Conservation (phyloP, 2,113 vertebrate species). For the Lepisosteus oculatus region DNA sequence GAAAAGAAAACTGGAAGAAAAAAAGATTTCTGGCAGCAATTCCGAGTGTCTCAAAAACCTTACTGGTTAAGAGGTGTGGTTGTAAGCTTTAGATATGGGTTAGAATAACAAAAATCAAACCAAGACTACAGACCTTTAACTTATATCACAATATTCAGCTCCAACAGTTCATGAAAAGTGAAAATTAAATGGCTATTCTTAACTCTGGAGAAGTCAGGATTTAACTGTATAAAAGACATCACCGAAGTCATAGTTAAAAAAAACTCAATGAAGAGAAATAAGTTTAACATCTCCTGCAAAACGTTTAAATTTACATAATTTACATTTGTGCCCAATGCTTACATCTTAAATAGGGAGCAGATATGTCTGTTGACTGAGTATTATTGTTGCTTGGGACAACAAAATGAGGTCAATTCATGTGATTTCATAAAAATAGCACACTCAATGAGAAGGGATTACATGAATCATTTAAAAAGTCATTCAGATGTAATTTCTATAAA, state of each 20-base stretch:
- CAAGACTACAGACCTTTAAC: conserved; percentile 75
- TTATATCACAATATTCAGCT: conserved; percentile 78
- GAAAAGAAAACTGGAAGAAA: conserved; percentile 45
- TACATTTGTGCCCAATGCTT: too few relatives aligned
- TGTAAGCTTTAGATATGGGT: conserved; percentile 48
- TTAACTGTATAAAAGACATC: conserved; percentile 97
- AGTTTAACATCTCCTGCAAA: too few relatives aligned
- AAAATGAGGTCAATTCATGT: too few relatives aligned
- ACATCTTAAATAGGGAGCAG: too few relatives aligned
- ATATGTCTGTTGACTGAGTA: too few relatives aligned
- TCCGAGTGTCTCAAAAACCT: conserved; percentile 68
- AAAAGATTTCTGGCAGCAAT: conserved; percentile 70
- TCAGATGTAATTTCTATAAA: too few relatives aligned
- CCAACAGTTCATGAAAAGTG: conserved; percentile 73
- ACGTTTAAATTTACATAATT: too few relatives aligned
- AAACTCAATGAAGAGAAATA: neutral
- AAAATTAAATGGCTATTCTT: conserved; percentile 88
- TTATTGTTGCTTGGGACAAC: too few relatives aligned
- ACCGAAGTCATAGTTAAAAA: conserved; percentile 98
- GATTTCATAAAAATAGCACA: too few relatives aligned
- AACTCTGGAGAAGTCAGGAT: conserved; percentile 99
- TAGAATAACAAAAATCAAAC: conserved; percentile 19
- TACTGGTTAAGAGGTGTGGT: conserved; percentile 76
- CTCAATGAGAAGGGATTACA: too few relatives aligned
- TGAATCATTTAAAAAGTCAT: too few relatives aligned